These are phyloP conservation scores for Pyrochroa serraticornis DNA, from an alignment of 2,888 invertebrate genomes.

Conservation along the genomic window DNA sequence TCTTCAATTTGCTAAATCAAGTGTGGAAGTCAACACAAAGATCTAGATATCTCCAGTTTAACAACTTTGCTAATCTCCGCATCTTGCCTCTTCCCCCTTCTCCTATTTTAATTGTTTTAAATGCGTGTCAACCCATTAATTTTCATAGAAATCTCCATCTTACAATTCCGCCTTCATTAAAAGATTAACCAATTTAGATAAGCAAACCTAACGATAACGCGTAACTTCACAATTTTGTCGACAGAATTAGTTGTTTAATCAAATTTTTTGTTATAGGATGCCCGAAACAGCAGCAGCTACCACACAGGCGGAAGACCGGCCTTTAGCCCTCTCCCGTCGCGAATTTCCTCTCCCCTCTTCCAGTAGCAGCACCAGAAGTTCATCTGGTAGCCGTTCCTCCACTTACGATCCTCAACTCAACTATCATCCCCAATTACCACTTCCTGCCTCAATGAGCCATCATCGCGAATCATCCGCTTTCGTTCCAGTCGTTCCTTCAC, in stretches of 20 bases:
- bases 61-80: no score
- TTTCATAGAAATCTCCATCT: background rate
- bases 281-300: constrained; percentile 41
- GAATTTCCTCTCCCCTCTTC: constrained; percentile 58
- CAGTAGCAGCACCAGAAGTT: constrained; percentile 66
- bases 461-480: constrained; percentile 85
- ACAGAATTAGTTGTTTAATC: background rate
- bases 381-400: constrained; percentile 58
- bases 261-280: constrained; percentile 27
- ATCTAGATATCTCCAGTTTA: no score
- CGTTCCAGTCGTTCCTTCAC: constrained; percentile 84
- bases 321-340: constrained; percentile 63
- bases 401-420: constrained; percentile 31
- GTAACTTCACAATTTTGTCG: background rate
- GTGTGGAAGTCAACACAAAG: no score
- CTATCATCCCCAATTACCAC: constrained; percentile 52
- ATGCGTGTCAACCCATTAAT: no score
- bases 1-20: no score
- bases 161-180: background rate
- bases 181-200: background rate
- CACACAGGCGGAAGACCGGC: constrained; percentile 53
- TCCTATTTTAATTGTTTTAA: no score
- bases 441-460: constrained; percentile 50
- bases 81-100: no score
- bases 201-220: background rate